Base-by-base conservation (phyloP, 2,113 vertebrate species). In the Canis aureus region DNA sequence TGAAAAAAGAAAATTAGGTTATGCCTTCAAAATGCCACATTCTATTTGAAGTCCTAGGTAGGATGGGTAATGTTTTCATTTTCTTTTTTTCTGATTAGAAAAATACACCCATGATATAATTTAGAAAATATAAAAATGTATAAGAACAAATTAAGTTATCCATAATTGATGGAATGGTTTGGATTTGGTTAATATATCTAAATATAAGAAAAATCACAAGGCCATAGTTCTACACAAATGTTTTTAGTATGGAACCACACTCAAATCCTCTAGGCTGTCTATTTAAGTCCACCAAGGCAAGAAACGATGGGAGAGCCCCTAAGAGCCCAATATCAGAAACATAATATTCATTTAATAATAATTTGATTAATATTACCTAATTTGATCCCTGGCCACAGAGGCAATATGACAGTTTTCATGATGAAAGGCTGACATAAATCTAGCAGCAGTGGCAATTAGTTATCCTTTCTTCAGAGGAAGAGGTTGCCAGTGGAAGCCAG, bases 151-250 rank as follows among this genome's bases (percentile, higher is more conserved):
- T 94, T 73, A 83, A 80, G 59, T 71, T 13, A 71, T 43, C 25
- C 11, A 22, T 81, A 88, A 69, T 27, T 73, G 60, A 74, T 49
- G 62, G 29, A 15, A 87, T 84, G 1, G 20, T 90, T 97, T 92
- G 90, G 43, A 97, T 66, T 94, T 87, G 67, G 49, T 78, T 89
- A 82, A 66, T 60, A 29, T 43, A 91, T 25, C 35, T 73, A 88
- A 57, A 73, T 69, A 64, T 8, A 66, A 96, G 73, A 94, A 92
- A 78, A 89, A 92, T 97, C 43, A 86, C 11, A 67, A 95, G 67
- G 64, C 10, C 53, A 73, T 25, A 89, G 55, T 43, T 80, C 66
- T 51, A 73, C 5, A 15, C 25, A 86, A 94, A 93, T 53, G 2
- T 79, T 73, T 93, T 78, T 22, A 29, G 25, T 25, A 67, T 11